Evolutionary conservation across 1,140 invertebrate genomes (phyloP), one percentile per base, ranked within the genome.

Genomic region (Eueides isabella): DNA sequence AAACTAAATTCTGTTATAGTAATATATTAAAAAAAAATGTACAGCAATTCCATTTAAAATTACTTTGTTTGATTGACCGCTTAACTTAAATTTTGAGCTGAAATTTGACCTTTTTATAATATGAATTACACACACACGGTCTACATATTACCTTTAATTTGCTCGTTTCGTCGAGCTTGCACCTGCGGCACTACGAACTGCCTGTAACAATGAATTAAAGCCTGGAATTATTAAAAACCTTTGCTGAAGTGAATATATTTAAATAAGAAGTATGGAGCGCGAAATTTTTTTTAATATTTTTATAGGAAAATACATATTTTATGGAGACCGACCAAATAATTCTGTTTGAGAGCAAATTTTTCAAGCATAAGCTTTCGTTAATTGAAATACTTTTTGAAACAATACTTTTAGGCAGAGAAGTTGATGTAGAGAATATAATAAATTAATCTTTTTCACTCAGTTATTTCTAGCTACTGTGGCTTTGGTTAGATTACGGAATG

Each of bases 201-300:
- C 61, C 38, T 76, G 74, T 63, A 68, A 72, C 74, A 76, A 72
- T 72, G 70, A 72, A 76, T 76, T 76, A 65, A 76, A 76, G 55
- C 70, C 65, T 63, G 65, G 69, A 72, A 76, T 76, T 76, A 76
- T 72, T 72, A 76, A 76, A 72, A 72, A 68, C 64, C 65, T 72
- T 72, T 61, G 38, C 73, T 67, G 74, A 68, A 72, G 70, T 67
- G 35, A 72, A 76, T 65, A 72, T 76, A 72, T 76, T 68, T 76
- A 76, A 76, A 76, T 72, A 68, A 72, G 23, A 33, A 7, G n/a
- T 68, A 63, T 67, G 23, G 41, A 11, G 30, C 23, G 33, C 44
- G 31, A 67, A 61, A 68, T 55, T n/a, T 73, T 73, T 11, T 55
- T 26, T 7, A 11, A n/a, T n/a, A n/a, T n/a, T 55, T 55, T 23